Evolutionary conservation across 2,113 vertebrate species (phyloP), one percentile per base, ranked within the genome.

Genomic region (Procapra przewalskii): DNA sequence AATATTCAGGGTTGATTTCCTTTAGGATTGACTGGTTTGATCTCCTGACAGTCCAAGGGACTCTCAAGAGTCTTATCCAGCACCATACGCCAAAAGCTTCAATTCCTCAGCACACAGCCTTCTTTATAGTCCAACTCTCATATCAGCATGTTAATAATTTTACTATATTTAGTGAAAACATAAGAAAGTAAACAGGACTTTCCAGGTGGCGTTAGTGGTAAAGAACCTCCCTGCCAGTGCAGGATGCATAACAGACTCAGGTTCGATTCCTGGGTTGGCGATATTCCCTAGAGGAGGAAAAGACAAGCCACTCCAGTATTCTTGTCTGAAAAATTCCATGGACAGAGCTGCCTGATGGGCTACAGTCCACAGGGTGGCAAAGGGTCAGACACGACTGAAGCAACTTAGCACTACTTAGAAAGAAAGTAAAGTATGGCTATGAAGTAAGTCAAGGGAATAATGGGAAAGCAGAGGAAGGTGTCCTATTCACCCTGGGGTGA

Each of bases 91-190:
- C n/a, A 40, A 71, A 71, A 71, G n/a, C n/a, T 21, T 71, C 67
- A 71, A 12, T 71, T 71, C n/a, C 3, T 71, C 67, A 40, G n/a
- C 19, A 12, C n/a, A 11, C n/a, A 71, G 19, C 64, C 64, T 71
- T 71, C 64, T 36, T 10, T 36, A 71, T 12, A 71, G n/a, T 36
- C n/a, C 64, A 71, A 23, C 64, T 36, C 19, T 71, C n/a, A 71
- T 36, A 71, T 36, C 64, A 0, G 2, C 6, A 71, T 71, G 64
- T 71, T 75, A 75, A 75, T 23, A 75, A 43, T 25, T 75, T 75
- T 43, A 75, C 96, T 92, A 97, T 94, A 96, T 95, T 94, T 85
- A 92, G 80, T 82, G 84, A 95, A 97, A 93, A 59, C 31, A 60
- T 59, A 59, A 36, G 57, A 96, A 88, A 88, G 88, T 67, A 86